Conservation (phyloP, 92 coral and sea anemone species). For the Zoanthus sansibaricus region DNA sequence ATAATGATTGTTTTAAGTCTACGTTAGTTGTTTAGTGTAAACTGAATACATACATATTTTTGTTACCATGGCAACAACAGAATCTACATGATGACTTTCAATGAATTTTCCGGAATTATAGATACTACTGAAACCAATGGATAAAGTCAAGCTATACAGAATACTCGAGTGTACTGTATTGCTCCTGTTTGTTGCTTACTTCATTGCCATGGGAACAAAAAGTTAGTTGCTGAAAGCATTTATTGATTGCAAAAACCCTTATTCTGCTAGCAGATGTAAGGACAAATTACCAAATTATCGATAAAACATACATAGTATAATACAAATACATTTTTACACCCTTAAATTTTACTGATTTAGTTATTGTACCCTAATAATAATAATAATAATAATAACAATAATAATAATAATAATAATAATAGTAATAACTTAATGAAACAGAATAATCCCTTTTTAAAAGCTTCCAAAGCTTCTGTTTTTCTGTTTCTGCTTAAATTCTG, state of each 20-base stretch:
- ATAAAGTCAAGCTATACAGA: conserved; percentile 8
- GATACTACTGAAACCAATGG: conserved; percentile 5
- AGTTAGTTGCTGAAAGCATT: not conserved
- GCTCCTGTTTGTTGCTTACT: not conserved
- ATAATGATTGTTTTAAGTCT: too few species aligned
- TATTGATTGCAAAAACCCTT: not conserved
- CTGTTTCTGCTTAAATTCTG: conserved; percentile 32
- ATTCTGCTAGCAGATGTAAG: conserved; percentile 9
- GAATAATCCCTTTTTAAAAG: conserved; percentile 9
- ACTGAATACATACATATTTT: too few species aligned
- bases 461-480: conserved; percentile 9
- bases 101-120: not conserved
- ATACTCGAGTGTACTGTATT: conserved; percentile 16
- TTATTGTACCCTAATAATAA: conserved; percentile 13
- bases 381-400: too few species aligned
- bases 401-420: too few species aligned
- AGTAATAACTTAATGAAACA: too few species aligned
- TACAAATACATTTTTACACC: conserved; percentile 14
- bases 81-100: not conserved
- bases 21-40: too few species aligned
- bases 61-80: not conserved
- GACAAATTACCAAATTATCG: not conserved
- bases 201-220: conserved; percentile 17
- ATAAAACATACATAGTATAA: not conserved
- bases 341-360: not conserved